phyloP scores from a whole-genome alignment of 2,113 vertebrate genomes.

The Fregetta grallaria region DNA sequence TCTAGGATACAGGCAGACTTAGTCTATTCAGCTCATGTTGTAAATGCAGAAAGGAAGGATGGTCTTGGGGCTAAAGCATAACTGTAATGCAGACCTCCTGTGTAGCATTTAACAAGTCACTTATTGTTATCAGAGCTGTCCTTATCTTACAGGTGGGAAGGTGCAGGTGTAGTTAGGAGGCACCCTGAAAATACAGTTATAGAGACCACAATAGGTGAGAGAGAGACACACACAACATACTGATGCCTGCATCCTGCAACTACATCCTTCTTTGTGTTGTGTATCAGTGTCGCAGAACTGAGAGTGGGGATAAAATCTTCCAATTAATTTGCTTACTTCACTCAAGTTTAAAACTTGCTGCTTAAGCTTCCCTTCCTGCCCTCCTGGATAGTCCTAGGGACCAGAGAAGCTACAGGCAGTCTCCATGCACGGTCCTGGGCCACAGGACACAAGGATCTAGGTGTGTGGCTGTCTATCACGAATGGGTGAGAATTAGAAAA shows the following conservation, averaged over 20 bases:
- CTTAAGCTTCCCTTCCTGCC: neutral
- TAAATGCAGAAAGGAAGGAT: neutral
- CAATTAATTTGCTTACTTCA: neutral
- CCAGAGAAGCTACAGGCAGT: neutral
- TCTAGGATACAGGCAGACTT: slow-evolving; percentile 37
- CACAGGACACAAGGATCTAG: neutral
- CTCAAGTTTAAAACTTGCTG: neutral
- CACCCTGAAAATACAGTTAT: neutral
- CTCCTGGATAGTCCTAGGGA: neutral
- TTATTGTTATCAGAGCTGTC: neutral
- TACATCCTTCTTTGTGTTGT: neutral
- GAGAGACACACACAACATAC: no score
- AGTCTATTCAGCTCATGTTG: neutral
- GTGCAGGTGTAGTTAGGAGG: neutral
- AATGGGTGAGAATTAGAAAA: neutral
- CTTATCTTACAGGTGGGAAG: neutral
- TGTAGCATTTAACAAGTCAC: neutral
- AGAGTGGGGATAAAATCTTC: neutral
- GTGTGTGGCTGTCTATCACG: neutral
- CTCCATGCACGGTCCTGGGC: neutral
- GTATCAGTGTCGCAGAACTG: neutral
- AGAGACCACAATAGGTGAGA: neutral
- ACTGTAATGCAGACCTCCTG: neutral
- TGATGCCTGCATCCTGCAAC: neutral
- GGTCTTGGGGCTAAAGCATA: neutral